Conservation (phyloP, 2,113 vertebrate species). For the Vireo altiloquus region DNA sequence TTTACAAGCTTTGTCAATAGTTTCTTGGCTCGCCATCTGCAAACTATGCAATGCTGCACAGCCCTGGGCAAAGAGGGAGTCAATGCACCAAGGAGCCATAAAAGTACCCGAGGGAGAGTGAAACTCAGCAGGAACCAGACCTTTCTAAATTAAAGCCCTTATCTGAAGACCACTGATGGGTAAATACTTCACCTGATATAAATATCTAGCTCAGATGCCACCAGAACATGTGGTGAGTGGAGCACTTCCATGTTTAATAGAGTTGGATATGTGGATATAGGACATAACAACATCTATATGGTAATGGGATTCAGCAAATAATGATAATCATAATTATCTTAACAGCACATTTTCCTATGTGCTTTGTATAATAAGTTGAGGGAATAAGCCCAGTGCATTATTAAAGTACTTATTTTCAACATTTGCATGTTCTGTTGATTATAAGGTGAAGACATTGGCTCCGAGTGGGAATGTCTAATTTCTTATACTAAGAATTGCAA, state of each 20-base stretch:
- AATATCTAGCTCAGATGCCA: neutral
- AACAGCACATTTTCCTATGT: neutral
- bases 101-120: neutral
- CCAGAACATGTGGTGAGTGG: neutral
- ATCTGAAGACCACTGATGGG: neutral
- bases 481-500: neutral
- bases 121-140: neutral
- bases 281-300: neutral
- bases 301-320: neutral
- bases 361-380: neutral
- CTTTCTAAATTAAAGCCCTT: neutral
- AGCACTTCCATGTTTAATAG: too few species aligned
- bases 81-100: neutral
- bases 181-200: neutral
- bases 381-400: neutral
- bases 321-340: neutral
- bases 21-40: neutral
- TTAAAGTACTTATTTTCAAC: neutral
- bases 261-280: neutral
- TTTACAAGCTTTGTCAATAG: neutral
- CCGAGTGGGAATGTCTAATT: neutral
- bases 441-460: neutral
- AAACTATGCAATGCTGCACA: neutral
- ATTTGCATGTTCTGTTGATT: neutral
- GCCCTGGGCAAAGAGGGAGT: neutral